These are phyloP conservation scores for Laspeyria flexula DNA, from an alignment of 2,888 invertebrate species.

Conservation along the genomic window DNA sequence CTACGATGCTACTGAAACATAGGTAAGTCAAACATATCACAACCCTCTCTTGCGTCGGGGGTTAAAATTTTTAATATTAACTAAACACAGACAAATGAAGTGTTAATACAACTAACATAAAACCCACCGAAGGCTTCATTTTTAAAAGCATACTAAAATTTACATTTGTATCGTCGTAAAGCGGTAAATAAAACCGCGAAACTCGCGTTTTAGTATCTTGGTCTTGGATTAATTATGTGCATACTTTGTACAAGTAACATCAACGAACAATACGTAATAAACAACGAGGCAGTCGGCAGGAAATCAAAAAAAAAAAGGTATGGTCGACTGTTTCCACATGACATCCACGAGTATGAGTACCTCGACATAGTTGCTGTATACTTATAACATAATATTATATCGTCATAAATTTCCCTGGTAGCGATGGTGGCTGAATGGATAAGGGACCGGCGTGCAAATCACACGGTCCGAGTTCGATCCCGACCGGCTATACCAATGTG, in stretches of 20 bases:
- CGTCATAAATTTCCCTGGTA: no score
- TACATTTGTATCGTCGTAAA: slow-evolving; percentile 37
- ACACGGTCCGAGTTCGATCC: no score
- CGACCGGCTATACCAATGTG: no score
- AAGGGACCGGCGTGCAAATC: no score
- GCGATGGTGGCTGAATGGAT: no score
- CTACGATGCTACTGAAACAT: no score
- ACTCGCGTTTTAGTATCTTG: slow-evolving; percentile 27
- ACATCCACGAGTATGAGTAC: no score
- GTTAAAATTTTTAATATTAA: no score
- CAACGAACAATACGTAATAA: slow-evolving; percentile 39
- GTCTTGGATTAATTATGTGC: slow-evolving; percentile 39
- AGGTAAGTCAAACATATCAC: no score
- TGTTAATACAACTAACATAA: background rate
- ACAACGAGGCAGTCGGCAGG: slow-evolving; percentile 39
- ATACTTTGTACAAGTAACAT: slow-evolving; percentile 26
- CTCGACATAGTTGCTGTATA: no score
- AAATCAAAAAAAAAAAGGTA: slow-evolving; percentile 36
- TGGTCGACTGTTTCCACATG: slow-evolving; percentile 18
- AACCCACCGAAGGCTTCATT: slow-evolving; percentile 7
- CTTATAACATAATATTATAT: no score
- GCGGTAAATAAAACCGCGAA: slow-evolving; percentile 22
- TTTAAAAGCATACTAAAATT: slow-evolving; percentile 29
- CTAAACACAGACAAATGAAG: background rate
- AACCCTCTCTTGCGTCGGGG: no score